Conservation (phyloP, 2,113 vertebrate genomes). For the Pachypanchax playfairii region DNA sequence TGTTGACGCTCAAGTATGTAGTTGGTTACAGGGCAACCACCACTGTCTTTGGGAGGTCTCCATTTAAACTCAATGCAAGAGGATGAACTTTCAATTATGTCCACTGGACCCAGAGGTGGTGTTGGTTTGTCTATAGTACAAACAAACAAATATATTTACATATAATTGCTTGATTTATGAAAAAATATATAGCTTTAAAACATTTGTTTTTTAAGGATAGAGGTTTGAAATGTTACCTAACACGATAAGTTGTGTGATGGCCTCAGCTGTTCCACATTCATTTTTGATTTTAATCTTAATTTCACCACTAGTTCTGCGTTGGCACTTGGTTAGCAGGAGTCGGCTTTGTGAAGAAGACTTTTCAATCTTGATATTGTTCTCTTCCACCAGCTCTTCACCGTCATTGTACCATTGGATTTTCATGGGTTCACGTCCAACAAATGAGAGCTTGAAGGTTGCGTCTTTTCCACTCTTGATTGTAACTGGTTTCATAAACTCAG, state of each 20-base stretch:
- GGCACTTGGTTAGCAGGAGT: slow-evolving; percentile 79
- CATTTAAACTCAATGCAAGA: slow-evolving; percentile 81
- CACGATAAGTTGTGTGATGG: slow-evolving; percentile 79
- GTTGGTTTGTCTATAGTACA: slow-evolving; percentile 81
- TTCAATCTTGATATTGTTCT: slow-evolving; percentile 75
- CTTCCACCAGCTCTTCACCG: slow-evolving; percentile 76
- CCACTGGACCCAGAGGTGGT: slow-evolving; percentile 82
- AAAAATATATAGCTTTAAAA: not conserved
- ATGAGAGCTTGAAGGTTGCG: slow-evolving; percentile 79
- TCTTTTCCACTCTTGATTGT: slow-evolving; percentile 82
- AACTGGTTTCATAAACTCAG: slow-evolving; percentile 78
- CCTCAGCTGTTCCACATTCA: slow-evolving; percentile 80
- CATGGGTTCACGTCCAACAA: slow-evolving; percentile 82
- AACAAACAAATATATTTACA: not conserved
- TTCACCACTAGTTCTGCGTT: slow-evolving; percentile 82
- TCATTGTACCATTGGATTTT: slow-evolving; percentile 86
- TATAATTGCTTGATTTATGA: no score
- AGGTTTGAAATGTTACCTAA: slow-evolving; percentile 76
- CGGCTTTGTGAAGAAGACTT: slow-evolving; percentile 72
- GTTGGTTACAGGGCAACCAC: slow-evolving; percentile 79
- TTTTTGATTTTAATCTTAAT: slow-evolving; percentile 88
- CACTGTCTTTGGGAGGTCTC: slow-evolving; percentile 83
- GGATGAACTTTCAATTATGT: slow-evolving; percentile 78
- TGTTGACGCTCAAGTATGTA: slow-evolving; percentile 86
- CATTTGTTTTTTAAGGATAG: not conserved